Evolutionary conservation across 2,888 invertebrate species (phyloP).

Genomic region (Rapana venosa): DNA sequence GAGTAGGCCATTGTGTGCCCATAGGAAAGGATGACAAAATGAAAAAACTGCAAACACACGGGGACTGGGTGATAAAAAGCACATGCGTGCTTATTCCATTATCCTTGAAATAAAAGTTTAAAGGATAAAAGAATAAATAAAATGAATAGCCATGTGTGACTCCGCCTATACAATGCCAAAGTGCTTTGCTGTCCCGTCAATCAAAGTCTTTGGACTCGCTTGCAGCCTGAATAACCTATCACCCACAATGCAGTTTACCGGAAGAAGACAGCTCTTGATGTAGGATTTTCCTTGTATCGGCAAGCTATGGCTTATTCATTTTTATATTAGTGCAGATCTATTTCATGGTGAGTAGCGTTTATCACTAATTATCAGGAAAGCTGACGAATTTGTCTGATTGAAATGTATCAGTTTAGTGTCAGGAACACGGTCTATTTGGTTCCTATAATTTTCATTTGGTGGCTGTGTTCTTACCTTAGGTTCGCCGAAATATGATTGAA

Average conservation of each 20-base stretch:
- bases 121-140: no score
- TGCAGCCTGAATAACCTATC: slow-evolving; percentile 30
- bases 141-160: not conserved
- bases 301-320: not conserved
- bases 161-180: not conserved
- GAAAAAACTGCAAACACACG: no score
- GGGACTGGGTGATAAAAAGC: no score
- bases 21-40: no score
- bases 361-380: not conserved
- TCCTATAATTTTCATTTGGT: not conserved
- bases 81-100: no score
- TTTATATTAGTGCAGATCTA: not conserved
- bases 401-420: not conserved
- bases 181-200: not conserved
- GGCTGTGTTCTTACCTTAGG: not conserved
- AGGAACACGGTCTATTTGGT: not conserved
- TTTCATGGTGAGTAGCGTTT: not conserved
- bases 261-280: slow-evolving; percentile 10
- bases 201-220: slow-evolving; percentile 21
- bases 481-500: not conserved
- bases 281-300: slow-evolving; percentile 17
- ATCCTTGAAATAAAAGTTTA: no score
- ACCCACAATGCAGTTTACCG: slow-evolving; percentile 44
- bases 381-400: not conserved
- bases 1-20: no score